A percentile compares a stretch with the other conserved stretches of the same genome.
phyloP scores from a whole-genome alignment of 2,113 vertebrate genomes.

The Tetrao urogallus region DNA sequence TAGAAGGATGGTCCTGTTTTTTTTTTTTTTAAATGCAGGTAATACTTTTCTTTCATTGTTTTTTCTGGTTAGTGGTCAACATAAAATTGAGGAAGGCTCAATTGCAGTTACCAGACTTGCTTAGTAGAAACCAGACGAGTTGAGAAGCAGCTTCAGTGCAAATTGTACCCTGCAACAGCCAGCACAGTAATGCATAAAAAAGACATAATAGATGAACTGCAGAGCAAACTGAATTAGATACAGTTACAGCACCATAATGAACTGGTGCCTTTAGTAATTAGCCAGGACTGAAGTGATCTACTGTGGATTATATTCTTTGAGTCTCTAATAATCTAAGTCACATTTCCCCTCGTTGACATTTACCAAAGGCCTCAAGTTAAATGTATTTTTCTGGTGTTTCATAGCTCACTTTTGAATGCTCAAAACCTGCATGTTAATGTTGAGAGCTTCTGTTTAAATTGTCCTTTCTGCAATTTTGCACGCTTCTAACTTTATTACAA shows the following conservation, averaged over 20 bases:
- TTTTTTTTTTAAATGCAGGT: background rate
- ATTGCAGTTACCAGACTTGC: background rate
- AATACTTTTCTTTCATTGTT: background rate
- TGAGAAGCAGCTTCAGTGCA: background rate
- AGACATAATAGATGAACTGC: constrained; percentile 50
- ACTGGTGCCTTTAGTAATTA: constrained; percentile 72
- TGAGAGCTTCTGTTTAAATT: constrained; percentile 44
- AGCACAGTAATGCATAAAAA: constrained; percentile 5
- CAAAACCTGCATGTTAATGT: constrained; percentile 38
- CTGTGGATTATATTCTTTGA: constrained; percentile 69
- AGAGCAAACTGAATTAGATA: constrained; percentile 67
- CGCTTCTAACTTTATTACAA: constrained; percentile 25
- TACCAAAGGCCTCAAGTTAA: constrained; percentile 59
- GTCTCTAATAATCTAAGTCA: constrained; percentile 61
- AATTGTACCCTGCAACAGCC: background rate
- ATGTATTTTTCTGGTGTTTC: constrained; percentile 50
- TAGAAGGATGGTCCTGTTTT: background rate
- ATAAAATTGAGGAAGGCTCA: constrained; percentile 1
- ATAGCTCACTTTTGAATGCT: constrained; percentile 52
- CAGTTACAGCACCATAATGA: constrained; percentile 60
- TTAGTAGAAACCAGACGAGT: background rate
- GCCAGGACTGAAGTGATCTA: constrained; percentile 50
- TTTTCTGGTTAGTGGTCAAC: background rate
- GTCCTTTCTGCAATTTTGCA: constrained; percentile 52
- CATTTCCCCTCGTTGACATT: constrained; percentile 67